A percentile compares a stretch with the other conserved stretches of the same genome.
phyloP scores from a whole-genome alignment of 2,113 vertebrate genomes.

The Erythrocercus mccallii region DNA sequence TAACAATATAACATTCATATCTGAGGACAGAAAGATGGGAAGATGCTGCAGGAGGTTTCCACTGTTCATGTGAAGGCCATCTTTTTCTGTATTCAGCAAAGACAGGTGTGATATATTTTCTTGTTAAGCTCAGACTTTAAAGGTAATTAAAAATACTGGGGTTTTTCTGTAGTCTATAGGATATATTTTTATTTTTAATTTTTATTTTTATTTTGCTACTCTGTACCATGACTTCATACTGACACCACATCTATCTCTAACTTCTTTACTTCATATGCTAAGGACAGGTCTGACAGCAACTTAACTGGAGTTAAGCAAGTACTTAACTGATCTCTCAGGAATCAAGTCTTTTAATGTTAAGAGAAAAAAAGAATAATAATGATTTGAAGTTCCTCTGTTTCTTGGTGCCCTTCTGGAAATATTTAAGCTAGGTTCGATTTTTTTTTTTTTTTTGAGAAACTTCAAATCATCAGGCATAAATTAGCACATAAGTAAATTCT shows the following conservation, averaged over 20 bases:
- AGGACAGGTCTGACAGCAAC: background rate
- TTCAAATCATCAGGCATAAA: background rate
- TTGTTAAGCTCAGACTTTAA: background rate
- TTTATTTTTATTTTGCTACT: background rate
- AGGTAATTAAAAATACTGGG: background rate
- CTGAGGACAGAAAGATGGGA: background rate
- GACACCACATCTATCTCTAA: background rate
- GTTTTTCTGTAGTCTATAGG: background rate
- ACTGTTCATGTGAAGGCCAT: fast-evolving
- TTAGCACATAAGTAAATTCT: background rate
- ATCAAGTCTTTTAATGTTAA: background rate
- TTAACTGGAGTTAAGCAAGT: background rate
- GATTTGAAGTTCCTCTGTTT: background rate
- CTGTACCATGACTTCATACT: background rate
- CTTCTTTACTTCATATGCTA: background rate
- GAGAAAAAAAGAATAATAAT: background rate
- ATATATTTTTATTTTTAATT: background rate
- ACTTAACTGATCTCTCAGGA: background rate
- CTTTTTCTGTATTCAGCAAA: background rate
- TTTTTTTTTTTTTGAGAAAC: background rate
- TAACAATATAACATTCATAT: background rate
- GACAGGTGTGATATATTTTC: background rate
- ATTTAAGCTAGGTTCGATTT: background rate
- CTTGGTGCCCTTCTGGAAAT: background rate
- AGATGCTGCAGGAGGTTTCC: background rate